phyloP scores from a whole-genome alignment of 1,140 invertebrate genomes.

The Brachionus paranguensis region DNA sequence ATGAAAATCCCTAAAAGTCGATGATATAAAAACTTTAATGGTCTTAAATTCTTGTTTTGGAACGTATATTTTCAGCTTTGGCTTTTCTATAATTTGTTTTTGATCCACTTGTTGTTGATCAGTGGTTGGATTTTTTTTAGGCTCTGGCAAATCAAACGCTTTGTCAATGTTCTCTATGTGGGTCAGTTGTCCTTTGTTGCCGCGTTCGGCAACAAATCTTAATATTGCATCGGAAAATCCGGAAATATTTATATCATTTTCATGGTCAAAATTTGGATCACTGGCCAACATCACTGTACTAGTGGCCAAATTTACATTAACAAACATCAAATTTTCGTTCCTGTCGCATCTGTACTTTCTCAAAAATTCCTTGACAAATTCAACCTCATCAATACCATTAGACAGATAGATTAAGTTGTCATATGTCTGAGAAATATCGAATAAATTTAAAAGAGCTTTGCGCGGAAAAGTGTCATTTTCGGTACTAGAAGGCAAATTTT shows the following conservation, averaged over 20 bases:
- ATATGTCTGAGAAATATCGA: constrained; percentile 1
- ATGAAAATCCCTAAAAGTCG: constrained; percentile 59
- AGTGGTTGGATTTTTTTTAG: not conserved
- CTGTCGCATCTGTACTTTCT: constrained; percentile 48
- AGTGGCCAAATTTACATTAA: constrained; percentile 45
- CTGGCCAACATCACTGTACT: constrained; percentile 33
- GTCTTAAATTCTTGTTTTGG: constrained; percentile 50
- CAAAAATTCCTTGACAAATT: constrained; percentile 45
- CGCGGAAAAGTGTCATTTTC: not conserved
- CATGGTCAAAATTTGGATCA: constrained; percentile 46
- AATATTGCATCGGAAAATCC: constrained; percentile 56
- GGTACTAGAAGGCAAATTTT: not conserved
- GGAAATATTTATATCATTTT: constrained; percentile 53
- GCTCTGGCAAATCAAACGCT: constrained; percentile 47
- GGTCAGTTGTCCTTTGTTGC: constrained; percentile 50
- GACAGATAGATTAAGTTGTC: constrained; percentile 36
- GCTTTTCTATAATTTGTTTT: not conserved
- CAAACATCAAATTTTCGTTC: constrained; percentile 51
- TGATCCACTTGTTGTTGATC: not conserved
- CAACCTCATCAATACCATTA: constrained; percentile 40
- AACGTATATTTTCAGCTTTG: not conserved
- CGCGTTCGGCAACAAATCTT: constrained; percentile 56
- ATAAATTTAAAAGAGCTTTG: constrained; percentile 2
- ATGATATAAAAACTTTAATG: constrained; percentile 57
- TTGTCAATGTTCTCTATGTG: constrained; percentile 57